phyloP scores from a whole-genome alignment of 2,797 vertebrate genomes.

The Fringilla coelebs region DNA sequence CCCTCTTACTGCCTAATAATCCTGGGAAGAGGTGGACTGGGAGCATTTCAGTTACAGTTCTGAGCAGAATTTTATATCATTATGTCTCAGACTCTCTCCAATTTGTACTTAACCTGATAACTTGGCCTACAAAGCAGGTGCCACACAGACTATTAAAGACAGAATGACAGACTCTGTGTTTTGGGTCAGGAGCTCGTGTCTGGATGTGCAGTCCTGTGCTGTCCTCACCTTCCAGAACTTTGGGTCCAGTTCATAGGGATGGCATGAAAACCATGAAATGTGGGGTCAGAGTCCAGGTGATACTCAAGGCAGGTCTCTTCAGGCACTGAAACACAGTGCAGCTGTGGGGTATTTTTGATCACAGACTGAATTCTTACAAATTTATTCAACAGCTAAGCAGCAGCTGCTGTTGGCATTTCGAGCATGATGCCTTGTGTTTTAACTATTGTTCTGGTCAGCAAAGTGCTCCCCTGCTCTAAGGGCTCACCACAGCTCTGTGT shows the following conservation, averaged over 20 bases:
- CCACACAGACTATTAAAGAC: neutral
- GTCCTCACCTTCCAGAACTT: neutral
- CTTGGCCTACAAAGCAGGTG: neutral
- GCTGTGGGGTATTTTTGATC: neutral
- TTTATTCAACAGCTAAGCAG: conserved; percentile 32
- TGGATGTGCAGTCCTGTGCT: neutral
- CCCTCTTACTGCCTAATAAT: neutral
- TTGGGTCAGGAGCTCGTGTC: neutral
- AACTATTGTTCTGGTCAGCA: neutral
- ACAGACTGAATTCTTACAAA: neutral
- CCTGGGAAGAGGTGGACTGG: neutral
- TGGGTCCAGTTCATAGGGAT: rapidly evolving
- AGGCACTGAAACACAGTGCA: neutral
- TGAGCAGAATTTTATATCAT: neutral
- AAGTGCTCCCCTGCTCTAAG: neutral
- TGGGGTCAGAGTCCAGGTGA: neutral
- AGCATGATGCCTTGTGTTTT: neutral
- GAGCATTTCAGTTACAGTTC: neutral
- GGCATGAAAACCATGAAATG: rapidly evolving
- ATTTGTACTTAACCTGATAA: neutral
- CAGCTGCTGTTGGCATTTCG: neutral
- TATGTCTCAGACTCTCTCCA: neutral
- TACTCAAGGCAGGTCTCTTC: neutral
- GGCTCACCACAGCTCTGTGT: neutral
- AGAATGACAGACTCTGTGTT: neutral